Base-by-base conservation (phyloP, 1,140 invertebrate species). In the Drosophila insularis region DNA sequence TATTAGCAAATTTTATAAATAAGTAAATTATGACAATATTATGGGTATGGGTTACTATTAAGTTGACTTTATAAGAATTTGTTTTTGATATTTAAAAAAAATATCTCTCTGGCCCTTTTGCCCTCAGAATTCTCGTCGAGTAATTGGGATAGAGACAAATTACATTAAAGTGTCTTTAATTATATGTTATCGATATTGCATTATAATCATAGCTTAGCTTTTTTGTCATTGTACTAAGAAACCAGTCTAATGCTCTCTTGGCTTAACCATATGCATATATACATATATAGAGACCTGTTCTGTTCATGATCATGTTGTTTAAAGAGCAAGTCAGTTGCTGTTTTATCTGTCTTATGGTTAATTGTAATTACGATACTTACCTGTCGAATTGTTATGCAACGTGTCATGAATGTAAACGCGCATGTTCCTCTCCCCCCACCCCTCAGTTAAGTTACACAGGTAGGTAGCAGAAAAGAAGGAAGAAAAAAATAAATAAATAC, bases 281-380 rank as follows among this genome's bases (percentile, higher is more conserved):
- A 46, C 19, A 7, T 14, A 60, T 60, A 21, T 60, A 10, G 14
- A 35, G 59, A 61, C 59, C 59, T 61, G 59, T 40, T 61, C 59
- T 35, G 32, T 40, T 61, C 59, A 50, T 21, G 43, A 50, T 50
- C 43, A 21, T 50, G 43, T 50, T 50, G 19, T 50, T 50, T 21
- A 50, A 50, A 50, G 43, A 50, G 43, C 43, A 21, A 50, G 43
- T 50, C 43, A 50, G 43, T 50, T 50, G 59, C 13, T 58, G 55
- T 35, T 31, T 58, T 58, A 58, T 17, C 54, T 70, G 68, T 67
- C 63, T 55, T 55, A 39, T 69, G 62, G 17, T 66, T 21, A 35
- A 31, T 69, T 67, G 63, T 70, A 70, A 70, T 70, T 70, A 67
- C 68, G 53, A 46, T 70, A 67, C 37, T 67, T 67, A 58, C 53